Conservation (phyloP, 1,140 invertebrate genomes). For the Megalonaias nervosa region DNA sequence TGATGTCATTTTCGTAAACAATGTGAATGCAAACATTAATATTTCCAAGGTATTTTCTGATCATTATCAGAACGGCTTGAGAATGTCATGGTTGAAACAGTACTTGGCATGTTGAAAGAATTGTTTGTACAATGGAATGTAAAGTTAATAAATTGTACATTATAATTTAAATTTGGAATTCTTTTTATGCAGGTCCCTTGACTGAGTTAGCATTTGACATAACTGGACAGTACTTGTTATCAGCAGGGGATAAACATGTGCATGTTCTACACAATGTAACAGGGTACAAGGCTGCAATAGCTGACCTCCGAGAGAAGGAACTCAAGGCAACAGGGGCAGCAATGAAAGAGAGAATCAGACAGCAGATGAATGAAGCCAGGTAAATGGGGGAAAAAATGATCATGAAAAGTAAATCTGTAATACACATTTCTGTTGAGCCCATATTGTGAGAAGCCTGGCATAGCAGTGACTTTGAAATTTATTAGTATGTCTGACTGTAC, state of each 20-base stretch:
- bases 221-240: conserved; percentile 81
- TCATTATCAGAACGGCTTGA: neutral
- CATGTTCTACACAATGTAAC: conserved; percentile 87
- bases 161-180: neutral
- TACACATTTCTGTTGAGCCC: neutral
- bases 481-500: neutral
- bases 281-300: conserved; percentile 78
- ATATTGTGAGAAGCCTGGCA: neutral
- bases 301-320: conserved; percentile 78
- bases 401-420: neutral
- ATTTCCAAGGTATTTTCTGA: too few relatives aligned
- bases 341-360: conserved; percentile 82
- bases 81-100: neutral
- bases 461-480: neutral
- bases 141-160: neutral
- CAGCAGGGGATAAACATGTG: conserved; percentile 83
- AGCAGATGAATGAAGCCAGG: conserved; percentile 80
- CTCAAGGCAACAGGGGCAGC: conserved; percentile 75
- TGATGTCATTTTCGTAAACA: too few relatives aligned
- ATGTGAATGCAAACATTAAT: too few relatives aligned
- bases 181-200: conserved; percentile 78
- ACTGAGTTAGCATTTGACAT: conserved; percentile 82
- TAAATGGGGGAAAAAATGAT: conserved; percentile 39
- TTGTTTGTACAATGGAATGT: neutral
- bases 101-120: neutral